Conservation (phyloP, 2,113 vertebrate genomes). For the Sceloporus undulatus region DNA sequence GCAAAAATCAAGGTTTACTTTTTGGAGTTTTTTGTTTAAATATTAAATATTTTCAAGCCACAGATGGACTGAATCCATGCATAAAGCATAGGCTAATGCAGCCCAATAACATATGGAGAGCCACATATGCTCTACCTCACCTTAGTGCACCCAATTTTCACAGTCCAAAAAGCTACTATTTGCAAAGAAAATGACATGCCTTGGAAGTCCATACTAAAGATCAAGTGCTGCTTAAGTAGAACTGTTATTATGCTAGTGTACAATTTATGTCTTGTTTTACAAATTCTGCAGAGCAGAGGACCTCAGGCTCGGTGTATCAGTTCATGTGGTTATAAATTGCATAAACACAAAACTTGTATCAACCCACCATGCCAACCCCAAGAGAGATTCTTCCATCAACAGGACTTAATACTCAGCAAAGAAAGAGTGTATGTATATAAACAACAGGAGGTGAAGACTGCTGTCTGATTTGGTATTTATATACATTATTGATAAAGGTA, state of each 20-base stretch:
- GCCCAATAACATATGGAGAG: not conserved
- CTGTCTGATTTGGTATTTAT: not conserved
- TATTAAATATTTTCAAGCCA: no score
- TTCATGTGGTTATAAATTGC: no score
- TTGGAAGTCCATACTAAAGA: no score
- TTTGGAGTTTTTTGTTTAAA: no score
- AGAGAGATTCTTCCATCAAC: not conserved
- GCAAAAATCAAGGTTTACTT: no score
- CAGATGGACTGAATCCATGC: no score
- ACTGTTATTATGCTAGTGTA: no score
- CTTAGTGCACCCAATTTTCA: not conserved
- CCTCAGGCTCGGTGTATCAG: not conserved
- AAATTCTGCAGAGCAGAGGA: not conserved
- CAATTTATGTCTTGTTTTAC: not conserved
- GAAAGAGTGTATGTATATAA: not conserved
- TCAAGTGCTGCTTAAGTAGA: no score
- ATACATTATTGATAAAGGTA: not conserved
- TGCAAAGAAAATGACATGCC: not conserved
- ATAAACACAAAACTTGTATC: not conserved
- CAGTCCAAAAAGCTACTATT: not conserved
- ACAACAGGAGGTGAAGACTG: not conserved
- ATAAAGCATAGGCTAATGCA: no score
- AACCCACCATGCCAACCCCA: not conserved
- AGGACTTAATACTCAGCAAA: not conserved
- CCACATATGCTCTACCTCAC: not conserved